A percentile compares a stretch with the other conserved stretches of the same genome.
Conservation (phyloP, 2,797 vertebrate genomes). For the Scarus forsteni region DNA sequence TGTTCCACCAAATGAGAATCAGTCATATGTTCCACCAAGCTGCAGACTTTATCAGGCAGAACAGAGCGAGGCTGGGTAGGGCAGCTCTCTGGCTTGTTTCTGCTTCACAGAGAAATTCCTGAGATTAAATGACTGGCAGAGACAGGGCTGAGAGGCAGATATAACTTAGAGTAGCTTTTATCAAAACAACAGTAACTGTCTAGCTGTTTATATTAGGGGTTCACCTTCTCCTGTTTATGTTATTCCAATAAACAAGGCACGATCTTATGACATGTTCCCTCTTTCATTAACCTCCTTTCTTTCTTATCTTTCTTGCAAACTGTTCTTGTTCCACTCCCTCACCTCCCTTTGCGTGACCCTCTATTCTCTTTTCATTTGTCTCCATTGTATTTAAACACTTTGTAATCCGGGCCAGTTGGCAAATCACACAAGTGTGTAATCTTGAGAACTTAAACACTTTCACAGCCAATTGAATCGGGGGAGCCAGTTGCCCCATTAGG, state of each 20-base stretch:
- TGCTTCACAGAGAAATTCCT: constrained; percentile 73
- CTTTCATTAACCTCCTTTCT: background rate
- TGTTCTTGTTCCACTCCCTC: background rate
- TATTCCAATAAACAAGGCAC: background rate
- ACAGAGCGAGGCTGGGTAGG: constrained; percentile 62
- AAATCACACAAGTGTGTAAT: constrained; percentile 59
- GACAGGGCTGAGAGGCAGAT: constrained; percentile 36
- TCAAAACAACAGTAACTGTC: constrained; percentile 14
- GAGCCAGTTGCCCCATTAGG: constrained; percentile 43
- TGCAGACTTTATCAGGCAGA: constrained; percentile 75
- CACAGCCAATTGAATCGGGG: constrained; percentile 62
- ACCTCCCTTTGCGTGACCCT: constrained; percentile 22
- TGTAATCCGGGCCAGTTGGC: constrained; percentile 60
- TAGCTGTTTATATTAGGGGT: background rate
- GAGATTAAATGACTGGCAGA: constrained; percentile 55
- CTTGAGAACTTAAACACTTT: constrained; percentile 60
- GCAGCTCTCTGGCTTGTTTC: constrained; percentile 67
- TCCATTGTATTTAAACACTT: constrained; percentile 46
- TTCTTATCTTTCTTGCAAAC: constrained; percentile 11
- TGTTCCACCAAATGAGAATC: constrained; percentile 79
- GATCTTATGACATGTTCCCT: background rate
- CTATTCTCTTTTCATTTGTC: constrained; percentile 35
- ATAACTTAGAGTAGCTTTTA: constrained; percentile 32
- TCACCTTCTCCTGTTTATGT: background rate
- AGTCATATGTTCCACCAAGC: constrained; percentile 79